Evolutionary conservation across 2,888 invertebrate genomes (phyloP), one percentile per base, ranked within the genome.

Genomic region (Ptilodon capucinus): DNA sequence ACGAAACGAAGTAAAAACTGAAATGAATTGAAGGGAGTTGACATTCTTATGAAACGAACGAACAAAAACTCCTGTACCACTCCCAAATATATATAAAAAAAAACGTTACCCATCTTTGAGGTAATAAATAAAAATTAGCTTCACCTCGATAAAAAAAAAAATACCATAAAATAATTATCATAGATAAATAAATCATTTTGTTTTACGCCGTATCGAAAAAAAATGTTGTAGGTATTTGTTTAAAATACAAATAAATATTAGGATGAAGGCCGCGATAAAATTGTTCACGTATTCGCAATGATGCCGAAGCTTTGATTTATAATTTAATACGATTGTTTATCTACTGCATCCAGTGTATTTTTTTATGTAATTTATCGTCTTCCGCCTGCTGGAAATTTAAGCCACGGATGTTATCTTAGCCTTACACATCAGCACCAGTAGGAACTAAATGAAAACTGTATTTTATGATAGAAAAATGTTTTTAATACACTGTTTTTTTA

Each of bases 261-360:
- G 7, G 21, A 4, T 21, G 7, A 11, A 28, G 28, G 6, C n/a
- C 32, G 8, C 14, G 6, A 14, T 14, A 14, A 6, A 14, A 13
- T 32, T 32, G 28, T 28, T 5, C 3, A 28, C 4, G 7, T 23
- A 7, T 5, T n/a, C n/a, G n/a, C n/a, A n/a, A n/a, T n/a, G n/a
- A 30, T 30, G n/a, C 30, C 30, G n/a, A 30, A 17, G 16, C 50
- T 47, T 42, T 70, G 61, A 74, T 71, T 70, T 70, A 72, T 65
- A 51, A 25, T 8, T 51, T 62, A 62, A 64, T 63, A 55, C 56
- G 59, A 69, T 63, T 69, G 58, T 67, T 71, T 70, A 64, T 66
- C 49, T 51, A 48, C 44, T 43, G 52, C 54, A 62, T 60, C 51
- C 51, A 43, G 62, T 68, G 62, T 66, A 67, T 64, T 72, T 68